phyloP scores from a whole-genome alignment of 2,113 vertebrate species.

The Caracal caracal region DNA sequence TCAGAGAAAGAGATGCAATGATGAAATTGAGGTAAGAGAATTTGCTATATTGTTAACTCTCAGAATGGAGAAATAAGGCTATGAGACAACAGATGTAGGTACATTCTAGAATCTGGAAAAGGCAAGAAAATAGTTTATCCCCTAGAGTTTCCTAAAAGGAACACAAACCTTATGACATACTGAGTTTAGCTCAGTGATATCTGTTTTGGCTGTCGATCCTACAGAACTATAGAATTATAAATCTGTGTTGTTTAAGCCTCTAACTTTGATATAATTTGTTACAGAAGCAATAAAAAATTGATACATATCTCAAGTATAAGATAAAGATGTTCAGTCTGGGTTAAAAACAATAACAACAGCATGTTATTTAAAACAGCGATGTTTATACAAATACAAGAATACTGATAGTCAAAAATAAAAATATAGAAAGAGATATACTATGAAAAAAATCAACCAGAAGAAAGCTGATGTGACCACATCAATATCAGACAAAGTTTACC shows the following conservation, averaged over 20 bases:
- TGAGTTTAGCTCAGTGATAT: not conserved
- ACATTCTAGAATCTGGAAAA: not conserved
- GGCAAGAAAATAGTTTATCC: not conserved
- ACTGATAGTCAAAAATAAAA: not conserved
- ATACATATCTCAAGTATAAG: not conserved
- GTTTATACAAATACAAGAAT: not conserved
- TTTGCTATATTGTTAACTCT: not conserved
- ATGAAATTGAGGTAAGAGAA: not conserved
- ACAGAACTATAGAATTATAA: not conserved
- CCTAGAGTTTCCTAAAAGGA: not conserved
- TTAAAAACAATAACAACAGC: not conserved
- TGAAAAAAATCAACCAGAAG: not conserved
- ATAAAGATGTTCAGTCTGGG: not conserved
- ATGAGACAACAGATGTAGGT: not conserved
- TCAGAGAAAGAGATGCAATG: not conserved
- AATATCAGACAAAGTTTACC: not conserved
- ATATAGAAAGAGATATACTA: not conserved
- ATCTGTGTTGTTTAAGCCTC: not conserved
- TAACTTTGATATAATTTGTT: not conserved
- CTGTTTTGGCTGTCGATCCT: not conserved
- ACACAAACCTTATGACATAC: not conserved
- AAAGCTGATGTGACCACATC: not conserved
- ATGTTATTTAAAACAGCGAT: not conserved
- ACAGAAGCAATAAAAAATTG: not conserved
- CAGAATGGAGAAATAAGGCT: not conserved